phyloP scores from a whole-genome alignment of 2,113 vertebrate genomes.

The Sphyrna mokarran region DNA sequence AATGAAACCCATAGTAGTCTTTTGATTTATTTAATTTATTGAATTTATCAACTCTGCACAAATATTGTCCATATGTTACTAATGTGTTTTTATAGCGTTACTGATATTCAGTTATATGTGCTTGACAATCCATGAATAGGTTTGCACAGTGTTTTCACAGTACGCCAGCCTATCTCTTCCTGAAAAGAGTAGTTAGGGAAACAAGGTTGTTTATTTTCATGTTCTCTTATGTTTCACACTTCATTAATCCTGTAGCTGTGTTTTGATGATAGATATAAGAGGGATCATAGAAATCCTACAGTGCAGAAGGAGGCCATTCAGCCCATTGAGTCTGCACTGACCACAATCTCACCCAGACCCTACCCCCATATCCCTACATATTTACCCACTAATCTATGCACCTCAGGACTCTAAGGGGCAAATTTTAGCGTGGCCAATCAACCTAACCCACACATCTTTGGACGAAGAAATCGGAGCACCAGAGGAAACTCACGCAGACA shows the following conservation, averaged over 20 bases:
- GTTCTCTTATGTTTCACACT: not conserved
- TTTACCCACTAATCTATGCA: no score
- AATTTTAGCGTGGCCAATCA: no score
- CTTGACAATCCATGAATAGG: not conserved
- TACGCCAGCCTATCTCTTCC: not conserved
- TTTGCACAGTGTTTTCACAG: not conserved
- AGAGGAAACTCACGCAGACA: no score
- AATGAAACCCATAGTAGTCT: not conserved
- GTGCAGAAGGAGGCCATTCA: no score
- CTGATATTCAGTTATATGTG: not conserved
- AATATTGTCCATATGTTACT: not conserved
- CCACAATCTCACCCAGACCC: no score
- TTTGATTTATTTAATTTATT: not conserved
- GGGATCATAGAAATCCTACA: no score
- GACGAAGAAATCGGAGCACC: no score
- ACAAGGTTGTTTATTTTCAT: not conserved
- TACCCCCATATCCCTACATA: no score
- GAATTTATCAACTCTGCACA: not conserved
- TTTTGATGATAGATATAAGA: not conserved
- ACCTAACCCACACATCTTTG: no score
- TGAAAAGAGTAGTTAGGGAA: not conserved
- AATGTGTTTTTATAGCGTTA: not conserved
- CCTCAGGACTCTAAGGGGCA: no score
- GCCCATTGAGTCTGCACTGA: no score
- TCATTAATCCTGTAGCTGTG: not conserved